Evolutionary conservation across 1,140 invertebrate species (phyloP).

Genomic region (Apolygus lucorum): DNA sequence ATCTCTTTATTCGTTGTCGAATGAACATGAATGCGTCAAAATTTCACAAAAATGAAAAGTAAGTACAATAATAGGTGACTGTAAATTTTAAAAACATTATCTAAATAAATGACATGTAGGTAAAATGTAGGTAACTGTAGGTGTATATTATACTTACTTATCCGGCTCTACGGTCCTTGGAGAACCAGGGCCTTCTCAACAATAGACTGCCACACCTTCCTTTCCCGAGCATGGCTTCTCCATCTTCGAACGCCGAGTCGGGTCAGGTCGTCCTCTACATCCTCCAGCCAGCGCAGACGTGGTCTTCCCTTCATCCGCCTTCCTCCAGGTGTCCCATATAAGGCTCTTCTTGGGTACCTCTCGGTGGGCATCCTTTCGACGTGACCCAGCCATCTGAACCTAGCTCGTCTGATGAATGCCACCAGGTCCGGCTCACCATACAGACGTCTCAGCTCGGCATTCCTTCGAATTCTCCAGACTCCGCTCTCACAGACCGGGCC

Average conservation of each 20-base stretch:
- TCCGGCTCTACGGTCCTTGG: no score
- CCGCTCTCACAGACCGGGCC: background rate
- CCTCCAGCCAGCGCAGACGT: background rate
- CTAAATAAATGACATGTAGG: no score
- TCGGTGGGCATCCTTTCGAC: slow-evolving; percentile 1
- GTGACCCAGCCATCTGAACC: background rate
- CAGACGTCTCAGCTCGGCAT: background rate
- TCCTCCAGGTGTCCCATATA: background rate
- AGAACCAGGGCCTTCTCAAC: slow-evolving; percentile 6
- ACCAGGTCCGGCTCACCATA: background rate
- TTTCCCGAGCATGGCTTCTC: background rate
- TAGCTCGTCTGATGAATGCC: slow-evolving; percentile 2
- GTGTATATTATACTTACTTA: no score
- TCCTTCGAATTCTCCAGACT: background rate
- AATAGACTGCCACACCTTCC: background rate
- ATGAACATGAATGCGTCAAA: no score
- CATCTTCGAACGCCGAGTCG: background rate
- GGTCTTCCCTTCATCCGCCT: background rate
- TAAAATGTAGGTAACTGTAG: no score
- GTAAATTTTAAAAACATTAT: no score
- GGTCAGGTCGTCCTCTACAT: slow-evolving; percentile 5
- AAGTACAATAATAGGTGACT: no score
- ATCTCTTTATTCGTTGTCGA: no score
- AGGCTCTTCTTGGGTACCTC: background rate
- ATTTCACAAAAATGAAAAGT: no score